These are phyloP conservation scores for Drosophila paramelanica DNA, from an alignment of 2,888 invertebrate species.

Conservation along the genomic window DNA sequence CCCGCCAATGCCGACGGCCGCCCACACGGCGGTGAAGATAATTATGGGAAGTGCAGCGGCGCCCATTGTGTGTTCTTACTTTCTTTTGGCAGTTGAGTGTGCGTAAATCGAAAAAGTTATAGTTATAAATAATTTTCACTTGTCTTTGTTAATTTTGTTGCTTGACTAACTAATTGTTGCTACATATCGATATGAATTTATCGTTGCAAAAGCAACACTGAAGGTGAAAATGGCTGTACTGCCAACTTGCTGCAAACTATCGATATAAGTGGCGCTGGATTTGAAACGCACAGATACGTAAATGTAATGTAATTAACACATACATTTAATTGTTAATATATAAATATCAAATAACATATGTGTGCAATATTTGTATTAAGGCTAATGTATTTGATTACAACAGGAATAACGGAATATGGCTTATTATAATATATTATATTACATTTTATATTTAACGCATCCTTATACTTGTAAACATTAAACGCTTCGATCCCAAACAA, in stretches of 20 bases:
- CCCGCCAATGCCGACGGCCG: constrained; percentile 92
- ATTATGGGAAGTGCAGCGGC: constrained; percentile 90
- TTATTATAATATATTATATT: no score
- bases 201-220: constrained; percentile 30
- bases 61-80: constrained; percentile 88
- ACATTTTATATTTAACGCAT: no score
- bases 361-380: no score
- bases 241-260: constrained; percentile 29
- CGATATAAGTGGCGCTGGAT: constrained; percentile 18
- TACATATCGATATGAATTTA: constrained; percentile 21
- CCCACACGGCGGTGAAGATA: constrained; percentile 94
- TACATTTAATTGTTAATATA: neutral
- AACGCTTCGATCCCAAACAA: no score
- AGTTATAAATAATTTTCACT: constrained; percentile 30
- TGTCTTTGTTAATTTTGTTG: constrained; percentile 39
- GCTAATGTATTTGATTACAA: no score
- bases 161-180: constrained; percentile 26
- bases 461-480: no score
- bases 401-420: no score
- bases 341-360: neutral
- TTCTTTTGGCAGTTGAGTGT: neutral
- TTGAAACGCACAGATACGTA: neutral
- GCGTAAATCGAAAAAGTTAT: neutral
- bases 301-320: neutral
- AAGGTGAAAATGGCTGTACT: neutral